phyloP scores from a whole-genome alignment of 2,797 vertebrate genomes.

The Melanotaenia nigrans region DNA sequence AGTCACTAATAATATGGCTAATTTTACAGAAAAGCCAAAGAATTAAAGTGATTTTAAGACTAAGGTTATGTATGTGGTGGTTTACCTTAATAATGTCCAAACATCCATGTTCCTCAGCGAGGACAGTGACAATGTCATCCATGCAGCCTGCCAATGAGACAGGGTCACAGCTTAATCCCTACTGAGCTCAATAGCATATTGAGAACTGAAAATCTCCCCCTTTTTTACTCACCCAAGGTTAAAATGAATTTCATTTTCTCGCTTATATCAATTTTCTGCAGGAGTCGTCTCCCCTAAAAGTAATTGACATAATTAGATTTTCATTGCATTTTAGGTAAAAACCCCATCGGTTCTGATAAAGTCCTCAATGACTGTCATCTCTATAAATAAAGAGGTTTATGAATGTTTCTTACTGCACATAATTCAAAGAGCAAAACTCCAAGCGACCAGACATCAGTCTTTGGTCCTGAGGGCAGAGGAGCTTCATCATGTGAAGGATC shows the following conservation, averaged over 20 bases:
- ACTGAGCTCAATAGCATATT: conserved; percentile 16
- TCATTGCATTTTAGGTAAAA: not conserved
- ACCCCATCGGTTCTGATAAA: not conserved
- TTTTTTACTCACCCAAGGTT: conserved; percentile 87
- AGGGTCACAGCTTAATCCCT: conserved; percentile 9
- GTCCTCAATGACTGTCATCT: not conserved
- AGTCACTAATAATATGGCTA: not conserved
- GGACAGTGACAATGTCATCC: conserved; percentile 92
- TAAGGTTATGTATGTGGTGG: not conserved
- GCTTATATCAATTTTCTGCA: conserved; percentile 93
- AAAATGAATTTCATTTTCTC: conserved; percentile 94
- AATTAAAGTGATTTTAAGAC: not conserved
- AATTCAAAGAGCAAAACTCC: conserved; percentile 96
- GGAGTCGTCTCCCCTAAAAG: conserved; percentile 89
- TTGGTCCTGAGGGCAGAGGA: conserved; percentile 91
- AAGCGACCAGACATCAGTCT: conserved; percentile 96
- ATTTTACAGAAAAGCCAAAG: not conserved
- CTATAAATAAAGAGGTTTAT: not conserved
- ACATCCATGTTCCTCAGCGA: conserved; percentile 96
- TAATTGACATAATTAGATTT: conserved; percentile 15
- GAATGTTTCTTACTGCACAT: conserved; percentile 87
- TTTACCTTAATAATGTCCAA: conserved; percentile 91
- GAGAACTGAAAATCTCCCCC: conserved; percentile 1
- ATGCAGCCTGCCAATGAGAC: conserved; percentile 86
- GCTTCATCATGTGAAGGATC: conserved; percentile 86